A percentile compares a stretch with the other conserved stretches of the same genome.
phyloP scores from a whole-genome alignment of 23 tunicate species.

The Oikopleura vanhoeffeni region DNA sequence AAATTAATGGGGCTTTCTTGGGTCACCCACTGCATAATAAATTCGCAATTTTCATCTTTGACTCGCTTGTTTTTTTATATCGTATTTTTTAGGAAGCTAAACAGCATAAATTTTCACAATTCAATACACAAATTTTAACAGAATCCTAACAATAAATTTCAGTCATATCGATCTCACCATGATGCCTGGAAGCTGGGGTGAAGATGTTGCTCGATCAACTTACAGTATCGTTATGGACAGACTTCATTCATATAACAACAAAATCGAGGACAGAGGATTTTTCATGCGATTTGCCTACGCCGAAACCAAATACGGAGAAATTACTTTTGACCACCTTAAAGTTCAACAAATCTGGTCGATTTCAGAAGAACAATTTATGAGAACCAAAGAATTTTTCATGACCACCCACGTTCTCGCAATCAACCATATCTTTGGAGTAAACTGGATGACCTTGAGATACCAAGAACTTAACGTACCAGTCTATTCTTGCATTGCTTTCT shows the following conservation, averaged over 20 bases:
- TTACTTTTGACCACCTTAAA: neutral
- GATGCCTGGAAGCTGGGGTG: neutral
- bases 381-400: neutral
- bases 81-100: too few species aligned
- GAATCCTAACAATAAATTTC: neutral
- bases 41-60: too few species aligned
- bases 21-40: too few species aligned
- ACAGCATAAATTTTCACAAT: neutral
- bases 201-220: constrained; percentile 8
- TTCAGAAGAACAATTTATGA: neutral
- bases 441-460: neutral
- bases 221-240: neutral
- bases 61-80: too few species aligned
- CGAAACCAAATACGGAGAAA: neutral
- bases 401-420: neutral
- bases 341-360: constrained; percentile 7
- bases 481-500: neutral
- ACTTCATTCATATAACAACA: neutral
- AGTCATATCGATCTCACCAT: neutral
- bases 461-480: neutral
- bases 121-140: neutral
- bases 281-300: constrained; percentile 12
- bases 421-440: neutral
- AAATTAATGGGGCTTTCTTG: too few species aligned
- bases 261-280: neutral